phyloP scores from a whole-genome alignment of 2,888 invertebrate genomes.

The Saturnia pavonia region DNA sequence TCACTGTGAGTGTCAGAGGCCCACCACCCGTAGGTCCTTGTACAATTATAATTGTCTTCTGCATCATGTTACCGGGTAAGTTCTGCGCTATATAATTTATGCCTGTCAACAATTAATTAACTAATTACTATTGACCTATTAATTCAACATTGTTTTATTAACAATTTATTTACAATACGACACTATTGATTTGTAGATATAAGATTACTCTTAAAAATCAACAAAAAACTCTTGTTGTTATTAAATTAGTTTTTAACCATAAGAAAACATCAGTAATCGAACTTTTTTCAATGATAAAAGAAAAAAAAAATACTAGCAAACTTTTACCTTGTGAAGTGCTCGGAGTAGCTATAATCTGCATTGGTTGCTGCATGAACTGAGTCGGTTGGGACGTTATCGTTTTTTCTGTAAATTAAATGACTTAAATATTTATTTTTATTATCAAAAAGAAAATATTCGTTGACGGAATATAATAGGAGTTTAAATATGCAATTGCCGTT shows the following conservation, averaged over 20 bases:
- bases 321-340: conserved; percentile 67
- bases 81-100: conserved; percentile 72
- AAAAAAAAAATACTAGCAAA: too few relatives aligned
- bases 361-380: conserved; percentile 72
- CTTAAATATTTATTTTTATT: not conserved
- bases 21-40: conserved; percentile 74
- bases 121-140: not conserved
- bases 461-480: not conserved
- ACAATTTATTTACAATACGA: not conserved
- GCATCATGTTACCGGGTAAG: conserved; percentile 75
- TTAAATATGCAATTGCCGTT: too few relatives aligned
- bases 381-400: conserved; percentile 56
- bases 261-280: too few relatives aligned
- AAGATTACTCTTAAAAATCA: not conserved
- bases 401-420: conserved; percentile 51
- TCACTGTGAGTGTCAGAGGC: conserved; percentile 75
- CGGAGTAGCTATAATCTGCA: conserved; percentile 74
- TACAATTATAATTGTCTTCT: conserved; percentile 77
- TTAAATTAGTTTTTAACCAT: too few relatives aligned
- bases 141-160: not conserved
- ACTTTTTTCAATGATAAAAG: too few relatives aligned
- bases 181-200: not conserved
- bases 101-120: conserved; percentile 33
- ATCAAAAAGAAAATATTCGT: not conserved
- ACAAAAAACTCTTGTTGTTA: not conserved